These are phyloP conservation scores for Coranthus polyacanthus DNA, from an alignment of 2,797 vertebrate genomes.

Conservation along the genomic window DNA sequence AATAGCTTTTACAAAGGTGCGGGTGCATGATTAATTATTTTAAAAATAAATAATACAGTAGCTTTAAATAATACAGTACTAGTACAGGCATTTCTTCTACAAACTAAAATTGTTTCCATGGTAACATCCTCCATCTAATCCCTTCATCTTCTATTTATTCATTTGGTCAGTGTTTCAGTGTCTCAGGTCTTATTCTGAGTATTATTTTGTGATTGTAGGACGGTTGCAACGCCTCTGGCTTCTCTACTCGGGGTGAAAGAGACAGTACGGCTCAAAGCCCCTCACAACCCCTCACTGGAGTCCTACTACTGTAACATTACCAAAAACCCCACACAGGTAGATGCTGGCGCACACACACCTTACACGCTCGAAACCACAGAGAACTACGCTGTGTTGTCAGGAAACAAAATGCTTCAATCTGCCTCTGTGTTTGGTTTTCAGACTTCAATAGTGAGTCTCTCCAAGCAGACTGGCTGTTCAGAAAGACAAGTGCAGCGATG, in stretches of 20 bases:
- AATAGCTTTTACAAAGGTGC: too few species aligned
- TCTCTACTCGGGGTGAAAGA: constrained; percentile 91
- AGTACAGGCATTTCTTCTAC: too few species aligned
- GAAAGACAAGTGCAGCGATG: constrained; percentile 93
- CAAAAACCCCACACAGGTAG: constrained; percentile 93
- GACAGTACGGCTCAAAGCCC: constrained; percentile 87
- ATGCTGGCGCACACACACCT: not conserved
- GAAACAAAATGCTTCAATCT: constrained; percentile 8
- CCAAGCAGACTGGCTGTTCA: constrained; percentile 85
- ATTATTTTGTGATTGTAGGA: constrained; percentile 76
- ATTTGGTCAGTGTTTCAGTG: not conserved
- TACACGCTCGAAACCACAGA: not conserved
- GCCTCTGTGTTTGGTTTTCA: constrained; percentile 63
- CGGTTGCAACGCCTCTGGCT: constrained; percentile 89
- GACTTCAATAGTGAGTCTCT: constrained; percentile 87
- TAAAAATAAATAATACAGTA: too few species aligned
- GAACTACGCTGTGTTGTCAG: not conserved
- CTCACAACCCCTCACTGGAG: constrained; percentile 88
- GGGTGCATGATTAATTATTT: too few species aligned
- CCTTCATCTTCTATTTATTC: not conserved
- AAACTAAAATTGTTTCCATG: too few species aligned
- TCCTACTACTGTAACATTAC: constrained; percentile 85
- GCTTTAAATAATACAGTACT: too few species aligned
- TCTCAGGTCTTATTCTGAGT: constrained; percentile 12
- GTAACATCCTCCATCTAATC: too few species aligned